A percentile compares a stretch with the other conserved stretches of the same genome.
phyloP scores from a whole-genome alignment of 2,113 vertebrate species.

The Lichenostomus cassidix region DNA sequence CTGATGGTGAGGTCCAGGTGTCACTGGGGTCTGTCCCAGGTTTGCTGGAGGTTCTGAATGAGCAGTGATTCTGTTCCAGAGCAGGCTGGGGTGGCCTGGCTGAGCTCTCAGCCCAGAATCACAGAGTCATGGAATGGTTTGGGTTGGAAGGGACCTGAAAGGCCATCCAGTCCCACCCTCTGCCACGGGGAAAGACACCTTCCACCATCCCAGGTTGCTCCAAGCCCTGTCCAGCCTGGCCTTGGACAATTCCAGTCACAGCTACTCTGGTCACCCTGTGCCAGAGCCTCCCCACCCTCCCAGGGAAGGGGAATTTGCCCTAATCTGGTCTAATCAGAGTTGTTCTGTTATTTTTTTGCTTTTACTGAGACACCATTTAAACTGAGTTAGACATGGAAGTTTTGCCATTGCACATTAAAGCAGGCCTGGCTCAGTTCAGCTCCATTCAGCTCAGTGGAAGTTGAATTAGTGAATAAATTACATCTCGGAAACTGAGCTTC shows the following conservation, averaged over 20 bases:
- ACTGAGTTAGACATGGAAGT: neutral
- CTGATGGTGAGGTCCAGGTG: accelerated
- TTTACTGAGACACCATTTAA: neutral
- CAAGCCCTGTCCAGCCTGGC: accelerated
- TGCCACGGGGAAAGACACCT: neutral
- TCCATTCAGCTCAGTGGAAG: neutral
- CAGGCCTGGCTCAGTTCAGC: neutral
- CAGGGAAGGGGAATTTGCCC: neutral
- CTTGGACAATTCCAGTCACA: neutral
- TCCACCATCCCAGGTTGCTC: accelerated
- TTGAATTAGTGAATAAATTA: neutral
- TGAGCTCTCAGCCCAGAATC: neutral
- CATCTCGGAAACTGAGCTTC: neutral
- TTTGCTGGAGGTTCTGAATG: accelerated
- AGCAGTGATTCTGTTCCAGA: neutral
- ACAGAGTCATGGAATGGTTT: neutral
- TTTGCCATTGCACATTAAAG: neutral
- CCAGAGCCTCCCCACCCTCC: accelerated
- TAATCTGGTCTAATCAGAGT: neutral
- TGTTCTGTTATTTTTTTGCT: no score
- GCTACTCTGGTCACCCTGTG: neutral
- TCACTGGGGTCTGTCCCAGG: neutral
- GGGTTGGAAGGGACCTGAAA: neutral
- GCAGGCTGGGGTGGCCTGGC: neutral
- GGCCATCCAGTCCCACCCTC: neutral